Evolutionary conservation across 2,113 vertebrate species (phyloP), one percentile per base, ranked within the genome.

Genomic region (Tenrec ecaudatus): DNA sequence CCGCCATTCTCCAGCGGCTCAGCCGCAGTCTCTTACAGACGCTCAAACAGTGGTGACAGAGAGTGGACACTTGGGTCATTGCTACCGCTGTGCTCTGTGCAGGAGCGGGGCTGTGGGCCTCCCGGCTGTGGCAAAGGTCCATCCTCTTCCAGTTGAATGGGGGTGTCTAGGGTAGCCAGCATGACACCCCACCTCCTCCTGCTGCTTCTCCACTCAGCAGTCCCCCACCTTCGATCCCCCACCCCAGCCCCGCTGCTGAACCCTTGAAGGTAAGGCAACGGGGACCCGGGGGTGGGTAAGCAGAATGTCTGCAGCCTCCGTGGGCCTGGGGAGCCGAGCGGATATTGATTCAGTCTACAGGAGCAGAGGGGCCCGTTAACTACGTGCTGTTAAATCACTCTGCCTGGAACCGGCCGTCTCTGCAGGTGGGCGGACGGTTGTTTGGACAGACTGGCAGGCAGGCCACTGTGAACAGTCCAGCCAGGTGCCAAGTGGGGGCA

Each of bases 311-410:
- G 82, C 71, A 31, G 90, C 95, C 93, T 89, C 73, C 89, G 31
- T 14, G 38, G 71, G 75, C 69, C 78, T 1, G 16, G 58, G 29
- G 64, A 95, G 60, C 88, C 0, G 2, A 88, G 82, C 80, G 60
- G 94, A 95, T 96, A 95, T 92, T 95, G 93, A 90, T 93, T 82
- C 85, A 66, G 40, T 86, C 90, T 96, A 92, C 0, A 3, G 86
- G 94, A 93, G 90, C 79, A 19, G 68, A 66, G 96, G 82, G 92
- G 86, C 92, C 84, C 0, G 7, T 95, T 95, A 95, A 95, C 89
- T 0, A 0, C 20, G 36, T 0, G 36, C 91, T 91, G 87, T 93
- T 81, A 93, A 95, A 94, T 60, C 9, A 5, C 84, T 94, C 84
- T 76, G 85, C 75, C 77, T 91, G 69, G 77, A 75, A 62, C 60